These are phyloP conservation scores for Ptychochromis oligacanthus DNA, from an alignment of 2,113 vertebrate species.

Conservation along the genomic window DNA sequence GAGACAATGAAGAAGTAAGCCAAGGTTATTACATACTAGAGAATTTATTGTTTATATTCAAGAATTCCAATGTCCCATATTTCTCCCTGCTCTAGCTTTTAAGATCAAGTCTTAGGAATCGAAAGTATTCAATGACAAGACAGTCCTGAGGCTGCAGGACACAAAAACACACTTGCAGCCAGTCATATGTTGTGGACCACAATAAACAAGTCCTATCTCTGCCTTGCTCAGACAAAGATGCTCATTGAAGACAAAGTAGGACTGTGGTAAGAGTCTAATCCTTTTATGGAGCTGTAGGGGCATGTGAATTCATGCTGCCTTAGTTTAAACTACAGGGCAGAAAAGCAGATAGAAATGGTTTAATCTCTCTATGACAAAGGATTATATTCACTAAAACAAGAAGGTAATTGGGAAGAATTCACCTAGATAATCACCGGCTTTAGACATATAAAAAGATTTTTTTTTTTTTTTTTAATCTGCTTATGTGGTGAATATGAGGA, in stretches of 20 bases:
- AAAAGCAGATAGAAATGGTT: conserved; percentile 13
- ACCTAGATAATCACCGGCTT: accelerated
- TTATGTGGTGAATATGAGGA: not conserved
- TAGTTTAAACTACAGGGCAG: conserved; percentile 30
- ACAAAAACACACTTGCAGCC: conserved; percentile 12
- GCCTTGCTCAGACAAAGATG: conserved; percentile 61
- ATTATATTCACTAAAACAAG: not conserved
- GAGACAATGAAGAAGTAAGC: not conserved
- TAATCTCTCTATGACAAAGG: not conserved
- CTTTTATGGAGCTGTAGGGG: conserved; percentile 10
- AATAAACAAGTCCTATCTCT: conserved; percentile 33
- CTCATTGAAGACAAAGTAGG: conserved; percentile 55
- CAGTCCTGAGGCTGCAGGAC: conserved; percentile 5
- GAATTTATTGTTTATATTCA: not conserved
- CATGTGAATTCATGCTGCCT: conserved; percentile 44
- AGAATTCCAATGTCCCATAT: not conserved
- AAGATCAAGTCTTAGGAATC: not conserved
- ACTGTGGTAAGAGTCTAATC: not conserved
- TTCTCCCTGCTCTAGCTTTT: not conserved
- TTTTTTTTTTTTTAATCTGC: not conserved
- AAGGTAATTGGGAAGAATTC: not conserved
- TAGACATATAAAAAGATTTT: not conserved
- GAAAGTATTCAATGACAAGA: not conserved
- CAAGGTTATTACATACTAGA: conserved; percentile 9
- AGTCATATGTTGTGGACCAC: conserved; percentile 62